Evolutionary conservation across 1,140 invertebrate genomes (phyloP).

Genomic region (Drosophila repletoides): DNA sequence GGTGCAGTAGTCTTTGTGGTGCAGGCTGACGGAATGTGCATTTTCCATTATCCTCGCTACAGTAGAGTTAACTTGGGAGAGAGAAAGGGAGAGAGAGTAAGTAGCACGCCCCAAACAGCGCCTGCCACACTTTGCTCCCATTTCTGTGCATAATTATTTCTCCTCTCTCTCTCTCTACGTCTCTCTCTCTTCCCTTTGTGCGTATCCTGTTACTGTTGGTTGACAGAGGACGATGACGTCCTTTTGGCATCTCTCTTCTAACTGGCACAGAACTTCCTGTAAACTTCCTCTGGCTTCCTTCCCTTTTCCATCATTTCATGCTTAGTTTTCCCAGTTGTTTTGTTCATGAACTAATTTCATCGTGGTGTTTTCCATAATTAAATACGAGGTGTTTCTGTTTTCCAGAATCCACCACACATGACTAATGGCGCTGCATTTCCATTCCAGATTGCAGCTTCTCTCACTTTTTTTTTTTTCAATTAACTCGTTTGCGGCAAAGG

Average conservation of each 20-base stretch:
- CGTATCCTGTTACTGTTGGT: background rate
- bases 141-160: conserved; percentile 64
- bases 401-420: background rate
- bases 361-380: conserved; percentile 38
- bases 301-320: background rate
- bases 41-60: conserved; percentile 55
- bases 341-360: conserved; percentile 64
- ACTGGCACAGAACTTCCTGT: conserved; percentile 71
- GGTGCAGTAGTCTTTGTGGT: conserved; percentile 66
- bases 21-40: conserved; percentile 61
- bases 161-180: background rate
- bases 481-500: no score
- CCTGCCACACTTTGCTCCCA: conserved; percentile 52
- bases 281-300: background rate
- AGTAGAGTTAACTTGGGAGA: conserved; percentile 46
- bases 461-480: conserved; percentile 47
- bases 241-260: conserved; percentile 61
- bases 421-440: conserved; percentile 20
- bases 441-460: background rate
- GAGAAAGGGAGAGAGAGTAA: no score
- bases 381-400: conserved; percentile 19
- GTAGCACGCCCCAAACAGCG: conserved; percentile 45
- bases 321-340: conserved; percentile 18
- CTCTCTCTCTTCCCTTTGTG: background rate
- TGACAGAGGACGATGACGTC: conserved; percentile 60